A percentile compares a stretch with the other conserved stretches of the same genome.
Evolutionary conservation across 2,888 invertebrate species (phyloP).

Genomic region (Bursaphelenchus okinawaensis): DNA sequence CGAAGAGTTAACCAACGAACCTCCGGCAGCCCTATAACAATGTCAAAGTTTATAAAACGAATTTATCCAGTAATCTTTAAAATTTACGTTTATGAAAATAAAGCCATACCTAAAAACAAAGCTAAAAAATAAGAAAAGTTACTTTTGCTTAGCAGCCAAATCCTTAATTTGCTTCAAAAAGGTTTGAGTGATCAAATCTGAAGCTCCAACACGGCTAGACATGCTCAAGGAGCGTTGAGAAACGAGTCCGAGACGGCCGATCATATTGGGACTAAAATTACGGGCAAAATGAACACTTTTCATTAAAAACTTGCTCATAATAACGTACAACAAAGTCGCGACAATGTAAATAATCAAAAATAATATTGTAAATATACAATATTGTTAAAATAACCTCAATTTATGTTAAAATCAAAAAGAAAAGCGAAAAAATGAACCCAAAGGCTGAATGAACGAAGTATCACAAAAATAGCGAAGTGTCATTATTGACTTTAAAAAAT

Average conservation of each 20-base stretch:
- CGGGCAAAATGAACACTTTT: too few relatives aligned
- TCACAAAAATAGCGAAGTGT: neutral
- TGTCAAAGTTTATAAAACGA: too few relatives aligned
- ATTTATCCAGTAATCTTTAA: too few relatives aligned
- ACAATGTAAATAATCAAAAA: too few relatives aligned
- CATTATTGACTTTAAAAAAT: neutral
- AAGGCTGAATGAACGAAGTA: neutral
- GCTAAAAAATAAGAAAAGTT: slow-evolving; percentile 1
- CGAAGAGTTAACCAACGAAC: slow-evolving; percentile 48
- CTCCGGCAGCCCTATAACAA: slow-evolving; percentile 38
- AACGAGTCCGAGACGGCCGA: neutral
- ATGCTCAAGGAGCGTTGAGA: slow-evolving; percentile 15
- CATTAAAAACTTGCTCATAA: too few relatives aligned
- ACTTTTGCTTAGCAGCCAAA: slow-evolving; percentile 47
- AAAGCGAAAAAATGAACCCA: neutral
- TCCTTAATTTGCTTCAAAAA: slow-evolving; percentile 55
- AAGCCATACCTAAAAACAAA: neutral
- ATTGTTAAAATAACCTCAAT: too few relatives aligned
- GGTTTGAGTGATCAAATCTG: slow-evolving; percentile 50
- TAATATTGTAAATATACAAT: too few relatives aligned
- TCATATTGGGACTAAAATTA: too few relatives aligned
- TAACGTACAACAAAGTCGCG: too few relatives aligned
- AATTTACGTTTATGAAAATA: neutral
- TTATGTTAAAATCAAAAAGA: neutral
- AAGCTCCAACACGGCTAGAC: slow-evolving; percentile 22